These are phyloP conservation scores for Mastigias papua DNA, from an alignment of 30 jellyfish, hydroid and myxozoan species.

Conservation along the genomic window DNA sequence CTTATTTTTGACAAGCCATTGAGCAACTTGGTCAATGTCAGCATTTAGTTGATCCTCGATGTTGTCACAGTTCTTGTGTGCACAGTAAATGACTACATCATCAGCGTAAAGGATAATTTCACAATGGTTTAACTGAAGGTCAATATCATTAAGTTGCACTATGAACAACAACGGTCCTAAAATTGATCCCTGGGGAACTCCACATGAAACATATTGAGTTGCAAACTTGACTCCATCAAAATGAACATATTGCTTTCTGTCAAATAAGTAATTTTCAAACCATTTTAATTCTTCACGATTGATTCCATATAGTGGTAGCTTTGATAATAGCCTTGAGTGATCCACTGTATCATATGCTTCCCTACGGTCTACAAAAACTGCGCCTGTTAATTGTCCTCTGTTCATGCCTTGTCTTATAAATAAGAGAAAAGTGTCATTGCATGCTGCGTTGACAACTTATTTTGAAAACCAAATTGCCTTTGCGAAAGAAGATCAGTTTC, in stretches of 20 bases:
- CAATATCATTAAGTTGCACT: conserved; percentile 45
- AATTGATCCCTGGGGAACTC: conserved; percentile 65
- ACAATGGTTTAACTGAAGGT: conserved; percentile 27
- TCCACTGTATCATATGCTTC: too few relatives aligned
- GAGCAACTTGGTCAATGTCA: conserved; percentile 42
- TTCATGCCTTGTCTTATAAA: too few relatives aligned
- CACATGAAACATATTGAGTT: conserved; percentile 31
- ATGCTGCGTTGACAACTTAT: too few relatives aligned
- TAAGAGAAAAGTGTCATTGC: too few relatives aligned
- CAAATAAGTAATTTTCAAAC: not conserved
- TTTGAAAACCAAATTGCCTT: too few relatives aligned
- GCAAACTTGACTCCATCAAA: conserved; percentile 10
- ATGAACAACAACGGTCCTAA: conserved; percentile 35
- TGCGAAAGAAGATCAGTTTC: too few relatives aligned
- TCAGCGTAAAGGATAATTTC: conserved; percentile 47
- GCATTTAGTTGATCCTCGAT: conserved; percentile 35
- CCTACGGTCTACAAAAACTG: too few relatives aligned
- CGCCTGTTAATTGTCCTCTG: too few relatives aligned
- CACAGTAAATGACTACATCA: conserved; percentile 56
- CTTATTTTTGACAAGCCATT: conserved; percentile 24
- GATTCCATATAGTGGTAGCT: not conserved
- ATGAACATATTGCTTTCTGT: not conserved
- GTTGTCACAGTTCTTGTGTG: conserved; percentile 14
- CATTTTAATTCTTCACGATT: not conserved
- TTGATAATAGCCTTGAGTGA: not conserved